Conservation (phyloP, 2,888 invertebrate genomes). For the Habroteleia sp. region DNA sequence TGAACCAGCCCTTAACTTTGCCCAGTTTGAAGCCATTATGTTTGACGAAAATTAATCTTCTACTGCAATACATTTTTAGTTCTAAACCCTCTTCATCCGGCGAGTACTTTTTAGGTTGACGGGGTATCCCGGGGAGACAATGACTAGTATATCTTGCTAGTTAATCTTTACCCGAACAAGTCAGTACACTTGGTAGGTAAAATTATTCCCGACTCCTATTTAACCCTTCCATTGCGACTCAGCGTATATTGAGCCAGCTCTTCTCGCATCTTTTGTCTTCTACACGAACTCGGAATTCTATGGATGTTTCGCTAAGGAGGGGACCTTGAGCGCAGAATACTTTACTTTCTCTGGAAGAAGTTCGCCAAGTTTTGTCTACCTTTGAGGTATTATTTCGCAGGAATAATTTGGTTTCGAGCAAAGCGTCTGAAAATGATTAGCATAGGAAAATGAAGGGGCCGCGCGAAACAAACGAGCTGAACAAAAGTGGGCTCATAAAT, state of each 20-base stretch:
- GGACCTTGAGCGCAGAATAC: conserved; percentile 14
- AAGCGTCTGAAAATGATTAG: conserved; percentile 44
- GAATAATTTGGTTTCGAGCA: conserved; percentile 36
- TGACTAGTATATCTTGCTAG: conserved; percentile 49
- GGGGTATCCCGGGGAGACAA: conserved; percentile 39
- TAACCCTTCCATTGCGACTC: conserved; percentile 28
- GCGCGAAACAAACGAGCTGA: conserved; percentile 47
- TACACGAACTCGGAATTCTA: conserved; percentile 9
- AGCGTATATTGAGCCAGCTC: conserved; percentile 24
- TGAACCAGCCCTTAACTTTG: too few species aligned
- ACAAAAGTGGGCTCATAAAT: conserved; percentile 58
- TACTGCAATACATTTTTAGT: not conserved
- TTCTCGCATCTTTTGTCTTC: conserved; percentile 4
- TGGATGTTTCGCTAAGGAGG: conserved; percentile 11
- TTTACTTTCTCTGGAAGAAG: conserved; percentile 34
- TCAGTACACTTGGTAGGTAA: conserved; percentile 22
- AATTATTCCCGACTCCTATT: conserved; percentile 47
- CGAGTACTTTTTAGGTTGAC: conserved; percentile 25
- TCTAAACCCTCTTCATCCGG: conserved; percentile 4
- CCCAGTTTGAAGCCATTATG: not conserved
- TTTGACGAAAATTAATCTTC: not conserved
- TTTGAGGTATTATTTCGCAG: conserved; percentile 41
- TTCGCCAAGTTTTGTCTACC: conserved; percentile 37
- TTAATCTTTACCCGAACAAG: conserved; percentile 46
- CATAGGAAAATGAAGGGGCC: conserved; percentile 52